These are phyloP conservation scores for Drosophila erecta DNA, from an alignment of 1,140 invertebrate species.

Conservation along the genomic window DNA sequence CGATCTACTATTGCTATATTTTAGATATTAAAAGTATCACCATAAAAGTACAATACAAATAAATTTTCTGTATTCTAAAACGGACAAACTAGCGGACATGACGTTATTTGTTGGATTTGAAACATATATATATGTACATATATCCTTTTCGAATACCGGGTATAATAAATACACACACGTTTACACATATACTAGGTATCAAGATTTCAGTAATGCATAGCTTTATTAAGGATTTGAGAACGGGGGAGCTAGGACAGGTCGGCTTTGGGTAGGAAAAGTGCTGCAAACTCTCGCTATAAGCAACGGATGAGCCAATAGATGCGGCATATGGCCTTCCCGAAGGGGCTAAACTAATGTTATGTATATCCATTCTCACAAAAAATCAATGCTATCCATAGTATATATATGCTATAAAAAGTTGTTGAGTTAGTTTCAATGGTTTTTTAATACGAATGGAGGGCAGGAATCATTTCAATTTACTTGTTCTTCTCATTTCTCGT, in stretches of 20 bases:
- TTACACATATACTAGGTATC: conserved; percentile 76
- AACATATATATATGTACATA: neutral
- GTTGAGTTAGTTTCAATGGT: conserved; percentile 79
- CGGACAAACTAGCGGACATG: neutral
- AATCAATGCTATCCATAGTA: conserved; percentile 68
- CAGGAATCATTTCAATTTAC: conserved; percentile 84
- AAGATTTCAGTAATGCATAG: conserved; percentile 76
- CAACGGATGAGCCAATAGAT: conserved; percentile 40
- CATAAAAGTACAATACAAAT: neutral
- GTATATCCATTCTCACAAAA: conserved; percentile 63
- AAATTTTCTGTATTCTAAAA: neutral
- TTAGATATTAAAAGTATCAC: neutral
- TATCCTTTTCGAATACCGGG: conserved; percentile 8
- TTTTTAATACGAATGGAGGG: conserved; percentile 83
- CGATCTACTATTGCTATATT: neutral
- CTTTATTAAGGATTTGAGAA: conserved; percentile 67
- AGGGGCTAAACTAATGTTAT: conserved; percentile 58
- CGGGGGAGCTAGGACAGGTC: conserved; percentile 11
- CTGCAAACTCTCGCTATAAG: conserved; percentile 57
- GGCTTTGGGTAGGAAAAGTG: conserved; percentile 31
- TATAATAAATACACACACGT: conserved; percentile 73
- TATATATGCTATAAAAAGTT: conserved; percentile 77
- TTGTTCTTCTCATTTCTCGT: conserved; percentile 64
- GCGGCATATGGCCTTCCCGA: conserved; percentile 33
- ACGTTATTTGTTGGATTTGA: neutral